A percentile compares a stretch with the other conserved stretches of the same genome.
Conservation (phyloP, 1,140 invertebrate genomes). For the Mercenaria mercenaria region DNA sequence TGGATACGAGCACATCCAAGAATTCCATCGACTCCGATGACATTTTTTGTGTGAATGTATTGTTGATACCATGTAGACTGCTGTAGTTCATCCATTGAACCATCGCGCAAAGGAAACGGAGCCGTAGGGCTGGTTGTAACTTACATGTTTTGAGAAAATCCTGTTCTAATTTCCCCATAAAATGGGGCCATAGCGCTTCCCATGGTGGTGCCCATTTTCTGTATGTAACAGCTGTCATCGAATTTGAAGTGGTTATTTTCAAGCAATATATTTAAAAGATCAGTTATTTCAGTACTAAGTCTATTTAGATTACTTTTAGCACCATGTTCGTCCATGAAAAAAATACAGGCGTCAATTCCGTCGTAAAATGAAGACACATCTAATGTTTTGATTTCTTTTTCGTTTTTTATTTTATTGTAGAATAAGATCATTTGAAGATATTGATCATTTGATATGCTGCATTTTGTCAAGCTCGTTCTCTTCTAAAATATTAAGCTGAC, state of each 20-base stretch:
- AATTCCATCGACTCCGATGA: not conserved
- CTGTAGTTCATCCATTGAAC: too few species aligned
- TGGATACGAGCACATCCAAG: not conserved
- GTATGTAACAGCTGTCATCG: not conserved
- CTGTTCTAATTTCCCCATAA: conserved; percentile 26
- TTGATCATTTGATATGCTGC: too few species aligned
- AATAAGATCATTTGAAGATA: too few species aligned
- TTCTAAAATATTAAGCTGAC: too few species aligned
- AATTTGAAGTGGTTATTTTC: conserved; percentile 48
- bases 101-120: too few species aligned
- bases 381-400: too few species aligned
- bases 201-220: conserved; percentile 28
- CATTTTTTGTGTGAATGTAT: not conserved
- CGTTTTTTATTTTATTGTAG: too few species aligned
- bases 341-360: conserved; percentile 1
- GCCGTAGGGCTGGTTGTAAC: too few species aligned
- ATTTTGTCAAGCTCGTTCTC: too few species aligned
- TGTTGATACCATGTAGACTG: not conserved
- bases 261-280: not conserved
- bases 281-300: not conserved
- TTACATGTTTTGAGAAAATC: not conserved
- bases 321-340: not conserved
- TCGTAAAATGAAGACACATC: conserved; percentile 34
- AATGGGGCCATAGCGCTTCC: conserved; percentile 6
- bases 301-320: not conserved